Base-by-base conservation (phyloP, 2,113 vertebrate species). In the Trematomus loennbergii region DNA sequence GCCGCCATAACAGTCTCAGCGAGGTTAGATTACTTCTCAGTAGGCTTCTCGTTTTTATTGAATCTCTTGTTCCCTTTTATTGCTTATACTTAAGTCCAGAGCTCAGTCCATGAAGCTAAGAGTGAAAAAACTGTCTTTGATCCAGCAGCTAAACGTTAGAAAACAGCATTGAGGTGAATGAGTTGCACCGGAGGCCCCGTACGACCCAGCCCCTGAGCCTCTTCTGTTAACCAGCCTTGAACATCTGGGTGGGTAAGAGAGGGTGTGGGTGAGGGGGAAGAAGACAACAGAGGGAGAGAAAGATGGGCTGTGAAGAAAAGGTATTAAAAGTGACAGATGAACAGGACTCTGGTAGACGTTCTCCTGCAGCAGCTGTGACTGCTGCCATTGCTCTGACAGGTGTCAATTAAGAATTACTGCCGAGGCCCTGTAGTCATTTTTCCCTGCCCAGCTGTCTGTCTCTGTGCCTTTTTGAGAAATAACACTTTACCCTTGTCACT, bases 401-500 rank as follows among this genome's bases (percentile, higher is more conserved):
- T 99, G 98, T 99, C 98, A 99, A 98, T 99, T 99, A 98, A 98
- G 97, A 99, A 99, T 98, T 97, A 98, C 97, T 97, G 97, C 97
- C 90, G 94, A 96, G 95, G 88, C 88, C 92, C 88, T 76, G 82
- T 67, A 88, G 84, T 91, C 84, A 76, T 96, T 96, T 96, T 66
- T 96, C 96, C 70, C 95, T 95, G 96, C 96, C 95, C 96, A 96
- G 97, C 97, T 97, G 96, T 97, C 97, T 95, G 95, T 94, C 77
- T 65, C 12, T 43, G 84, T 12, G 82, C 77, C 96, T 96, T 96
- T 96, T 96, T 95, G 96, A 97, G 97, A 98, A 99, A 98, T 97
- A 97, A 97, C 97, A 98, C 97, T 98, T 98, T 98, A 98, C 97
- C 98, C 97, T 98, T 99, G 98, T 98, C 97, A 97, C 95, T 96